Conservation (phyloP, 2,113 vertebrate genomes). For the Lagopus leucura region DNA sequence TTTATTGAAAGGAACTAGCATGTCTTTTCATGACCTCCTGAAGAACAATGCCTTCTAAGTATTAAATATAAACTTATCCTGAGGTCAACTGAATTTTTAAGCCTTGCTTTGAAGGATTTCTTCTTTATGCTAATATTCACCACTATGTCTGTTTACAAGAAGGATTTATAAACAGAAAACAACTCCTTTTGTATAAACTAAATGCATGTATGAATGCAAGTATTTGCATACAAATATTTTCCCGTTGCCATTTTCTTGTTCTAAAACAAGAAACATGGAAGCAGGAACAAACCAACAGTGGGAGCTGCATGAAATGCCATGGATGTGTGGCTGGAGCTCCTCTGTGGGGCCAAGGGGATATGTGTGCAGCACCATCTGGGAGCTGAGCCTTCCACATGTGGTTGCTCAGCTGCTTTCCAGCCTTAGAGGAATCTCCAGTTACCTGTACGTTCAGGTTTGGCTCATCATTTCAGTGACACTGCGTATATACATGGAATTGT, state of each 20-base stretch:
- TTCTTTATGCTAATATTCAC: not conserved
- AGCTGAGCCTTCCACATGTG: not conserved
- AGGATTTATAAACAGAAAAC: not conserved
- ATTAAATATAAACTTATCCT: not conserved
- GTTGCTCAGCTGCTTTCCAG: not conserved
- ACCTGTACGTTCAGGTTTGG: not conserved
- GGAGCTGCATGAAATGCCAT: not conserved
- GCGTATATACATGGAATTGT: not conserved
- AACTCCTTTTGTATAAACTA: not conserved
- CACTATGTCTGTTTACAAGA: not conserved
- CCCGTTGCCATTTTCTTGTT: not conserved
- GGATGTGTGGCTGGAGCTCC: not conserved
- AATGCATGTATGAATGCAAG: not conserved
- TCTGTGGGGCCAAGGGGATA: not conserved
- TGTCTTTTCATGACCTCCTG: not conserved
- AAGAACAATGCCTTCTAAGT: not conserved
- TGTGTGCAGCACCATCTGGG: not conserved
- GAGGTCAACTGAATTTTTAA: not conserved
- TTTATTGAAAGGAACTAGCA: not conserved
- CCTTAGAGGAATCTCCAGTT: not conserved
- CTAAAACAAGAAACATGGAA: not conserved
- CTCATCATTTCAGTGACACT: not conserved
- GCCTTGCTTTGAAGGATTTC: not conserved
- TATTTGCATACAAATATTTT: not conserved
- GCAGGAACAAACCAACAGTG: not conserved